Evolutionary conservation across 2,888 invertebrate species (phyloP).

Genomic region (Hoplodrina ambigua): DNA sequence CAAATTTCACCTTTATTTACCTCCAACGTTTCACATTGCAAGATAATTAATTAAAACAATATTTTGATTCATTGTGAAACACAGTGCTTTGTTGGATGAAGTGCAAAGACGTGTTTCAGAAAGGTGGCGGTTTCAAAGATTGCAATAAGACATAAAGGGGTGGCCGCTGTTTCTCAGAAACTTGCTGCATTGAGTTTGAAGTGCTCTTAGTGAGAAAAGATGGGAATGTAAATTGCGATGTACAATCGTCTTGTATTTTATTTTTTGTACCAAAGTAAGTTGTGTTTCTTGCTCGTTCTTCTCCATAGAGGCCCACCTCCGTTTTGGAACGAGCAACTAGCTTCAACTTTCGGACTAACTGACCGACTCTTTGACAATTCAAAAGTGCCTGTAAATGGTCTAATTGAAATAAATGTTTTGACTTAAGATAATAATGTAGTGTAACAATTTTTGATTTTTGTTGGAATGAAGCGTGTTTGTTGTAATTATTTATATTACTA

Average conservation of each 20-base stretch:
- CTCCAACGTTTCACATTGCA: constrained; percentile 5
- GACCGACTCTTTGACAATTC: too few species aligned
- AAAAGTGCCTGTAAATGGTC: too few species aligned
- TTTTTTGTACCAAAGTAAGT: not conserved
- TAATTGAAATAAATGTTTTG: too few species aligned
- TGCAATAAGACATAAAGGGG: constrained; percentile 12
- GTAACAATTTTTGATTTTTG: too few species aligned
- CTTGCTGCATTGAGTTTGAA: constrained; percentile 21
- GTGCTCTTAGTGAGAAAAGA: not conserved
- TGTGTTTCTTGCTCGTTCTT: too few species aligned
- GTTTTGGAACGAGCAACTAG: too few species aligned
- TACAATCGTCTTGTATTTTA: not conserved
- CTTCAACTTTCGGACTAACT: too few species aligned
- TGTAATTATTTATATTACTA: too few species aligned
- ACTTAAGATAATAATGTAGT: too few species aligned
- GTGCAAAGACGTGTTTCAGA: constrained; percentile 32
- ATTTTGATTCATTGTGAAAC: constrained; percentile 5
- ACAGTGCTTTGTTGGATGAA: constrained; percentile 18
- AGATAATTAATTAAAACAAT: constrained; percentile 28
- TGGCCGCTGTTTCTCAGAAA: constrained; percentile 7
- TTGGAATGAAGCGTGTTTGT: too few species aligned
- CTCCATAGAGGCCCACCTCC: too few species aligned
- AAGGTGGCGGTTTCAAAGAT: constrained; percentile 16
- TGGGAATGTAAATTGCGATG: constrained; percentile 1
- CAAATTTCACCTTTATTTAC: not conserved